Base-by-base conservation (phyloP, 2,113 vertebrate genomes). In the Smithornis capensis region DNA sequence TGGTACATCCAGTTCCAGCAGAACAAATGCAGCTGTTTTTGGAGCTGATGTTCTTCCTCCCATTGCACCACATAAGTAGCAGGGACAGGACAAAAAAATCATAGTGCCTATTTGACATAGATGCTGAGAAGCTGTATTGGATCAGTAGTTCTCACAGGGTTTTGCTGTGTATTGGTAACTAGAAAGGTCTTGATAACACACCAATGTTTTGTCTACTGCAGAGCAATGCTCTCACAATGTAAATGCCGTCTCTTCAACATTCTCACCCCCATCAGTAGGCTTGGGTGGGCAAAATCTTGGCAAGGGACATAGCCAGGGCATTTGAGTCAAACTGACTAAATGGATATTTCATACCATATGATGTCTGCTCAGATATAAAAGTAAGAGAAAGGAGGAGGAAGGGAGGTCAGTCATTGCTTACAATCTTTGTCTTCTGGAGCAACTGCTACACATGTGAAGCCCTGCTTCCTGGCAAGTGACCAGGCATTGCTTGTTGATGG, bases 51-150 rank as follows among this genome's bases (percentile, higher is more conserved):
- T 50, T 29, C 22, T 74, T 81, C 7, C 11, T 75, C 15, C 2
- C 13, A 29, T 10, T 11, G 12, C 12, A 33, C 9, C 8, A 22
- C 12, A 31, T 0, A 1, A 63, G 14, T 12, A 60, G 4, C 15
- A 67, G 47, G 15, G 33, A 45, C 7, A 55, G 35, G 13, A 37
- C 11, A 37, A 10, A 71, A 74, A 90, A 3, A 6, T n/a, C 16
- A 24, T 7, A 42, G 4, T n/a, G 23, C 2, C 33, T 79, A 12
- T 38, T 50, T 11, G 33, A 8, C 23, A 17, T 6, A 25, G 19
- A 10, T 53, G 23, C 13, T 60, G 45, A 47, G 38, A 83, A 24
- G 7, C 0, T 31, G 14, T 21, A 17, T 27, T 9, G 28, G 11
- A 18, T 21, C 13, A 28, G 18, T 10, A 42, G 23, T 10, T 14